A percentile compares a stretch with the other conserved stretches of the same genome.
These are phyloP conservation scores for Eupithecia centaureata DNA, from an alignment of 2,888 invertebrate genomes.

Conservation along the genomic window DNA sequence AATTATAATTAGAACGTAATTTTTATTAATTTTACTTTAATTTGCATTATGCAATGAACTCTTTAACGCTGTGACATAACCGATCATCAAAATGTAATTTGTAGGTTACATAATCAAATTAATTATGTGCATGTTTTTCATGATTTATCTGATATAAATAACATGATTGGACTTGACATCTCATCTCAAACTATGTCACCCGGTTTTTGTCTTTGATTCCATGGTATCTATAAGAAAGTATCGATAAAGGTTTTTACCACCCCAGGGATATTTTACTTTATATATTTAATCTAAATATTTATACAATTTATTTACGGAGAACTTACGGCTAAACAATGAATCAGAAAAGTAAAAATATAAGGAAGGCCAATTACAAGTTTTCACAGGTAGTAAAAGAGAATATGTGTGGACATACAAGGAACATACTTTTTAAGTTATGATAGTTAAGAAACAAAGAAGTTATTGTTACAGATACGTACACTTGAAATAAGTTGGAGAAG, in stretches of 20 bases:
- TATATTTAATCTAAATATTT: neutral
- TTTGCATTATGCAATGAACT: neutral
- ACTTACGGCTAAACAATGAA: too few species aligned
- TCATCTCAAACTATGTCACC: slow-evolving; percentile 1
- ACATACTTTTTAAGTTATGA: too few species aligned
- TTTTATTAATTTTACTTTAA: too few species aligned
- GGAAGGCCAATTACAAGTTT: too few species aligned
- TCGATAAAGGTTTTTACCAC: neutral
- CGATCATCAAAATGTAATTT: neutral
- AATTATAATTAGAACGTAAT: too few species aligned
- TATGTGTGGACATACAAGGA: too few species aligned
- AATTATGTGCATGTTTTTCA: neutral
- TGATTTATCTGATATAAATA: slow-evolving; percentile 8
- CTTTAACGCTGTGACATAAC: slow-evolving; percentile 1
- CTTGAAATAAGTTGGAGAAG: too few species aligned
- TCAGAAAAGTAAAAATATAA: too few species aligned
- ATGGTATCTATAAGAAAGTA: neutral
- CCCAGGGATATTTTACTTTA: neutral
- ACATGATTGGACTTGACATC: slow-evolving; percentile 1
- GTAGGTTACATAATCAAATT: slow-evolving; percentile 2
- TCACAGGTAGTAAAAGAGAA: too few species aligned
- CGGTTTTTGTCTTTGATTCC: neutral
- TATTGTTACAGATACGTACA: too few species aligned
- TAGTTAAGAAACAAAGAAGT: too few species aligned
- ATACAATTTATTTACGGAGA: too few species aligned